A percentile compares a stretch with the other conserved stretches of the same genome.
Evolutionary conservation across 2,888 invertebrate species (phyloP).

Genomic region (Drosophila atripex): DNA sequence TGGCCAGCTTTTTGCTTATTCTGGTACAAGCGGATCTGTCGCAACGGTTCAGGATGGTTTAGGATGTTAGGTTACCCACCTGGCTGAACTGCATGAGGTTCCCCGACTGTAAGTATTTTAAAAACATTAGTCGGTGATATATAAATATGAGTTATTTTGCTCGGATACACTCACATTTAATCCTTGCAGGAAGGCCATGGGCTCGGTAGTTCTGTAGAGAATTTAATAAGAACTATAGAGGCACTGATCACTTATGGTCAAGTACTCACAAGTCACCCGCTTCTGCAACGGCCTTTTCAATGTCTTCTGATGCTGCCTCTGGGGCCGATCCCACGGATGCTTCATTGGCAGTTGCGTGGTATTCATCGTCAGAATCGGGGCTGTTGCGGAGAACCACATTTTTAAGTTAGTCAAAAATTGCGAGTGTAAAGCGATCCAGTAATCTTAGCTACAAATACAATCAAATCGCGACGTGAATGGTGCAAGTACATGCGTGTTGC

Average conservation of each 20-base stretch:
- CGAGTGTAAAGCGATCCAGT: neutral
- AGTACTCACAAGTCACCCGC: slow-evolving; percentile 28
- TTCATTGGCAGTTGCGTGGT: slow-evolving; percentile 11
- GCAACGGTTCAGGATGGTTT: slow-evolving; percentile 67
- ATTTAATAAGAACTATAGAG: neutral
- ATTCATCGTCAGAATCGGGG: slow-evolving; percentile 30
- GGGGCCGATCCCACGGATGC: slow-evolving; percentile 30
- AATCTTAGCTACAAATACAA: slow-evolving; percentile 11
- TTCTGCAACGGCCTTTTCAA: slow-evolving; percentile 18
- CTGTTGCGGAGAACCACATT: neutral
- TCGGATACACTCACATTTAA: slow-evolving; percentile 68
- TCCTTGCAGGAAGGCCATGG: slow-evolving; percentile 76
- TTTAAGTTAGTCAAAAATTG: neutral
- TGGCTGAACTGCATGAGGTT: slow-evolving; percentile 81
- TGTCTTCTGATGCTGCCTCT: slow-evolving; percentile 4
- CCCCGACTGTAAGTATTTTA: slow-evolving; percentile 67
- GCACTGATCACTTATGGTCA: slow-evolving; percentile 19
- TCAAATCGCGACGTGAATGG: slow-evolving; percentile 2
- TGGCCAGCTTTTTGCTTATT: slow-evolving; percentile 80
- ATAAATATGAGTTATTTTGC: too few species aligned
- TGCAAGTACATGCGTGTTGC: slow-evolving; percentile 38
- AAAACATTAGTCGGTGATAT: neutral
- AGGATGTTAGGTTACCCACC: slow-evolving; percentile 56
- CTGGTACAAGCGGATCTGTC: slow-evolving; percentile 82
- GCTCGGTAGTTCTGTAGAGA: slow-evolving; percentile 54